phyloP scores from a whole-genome alignment of 2,888 invertebrate genomes.

The Dastarcus helophoroides region DNA sequence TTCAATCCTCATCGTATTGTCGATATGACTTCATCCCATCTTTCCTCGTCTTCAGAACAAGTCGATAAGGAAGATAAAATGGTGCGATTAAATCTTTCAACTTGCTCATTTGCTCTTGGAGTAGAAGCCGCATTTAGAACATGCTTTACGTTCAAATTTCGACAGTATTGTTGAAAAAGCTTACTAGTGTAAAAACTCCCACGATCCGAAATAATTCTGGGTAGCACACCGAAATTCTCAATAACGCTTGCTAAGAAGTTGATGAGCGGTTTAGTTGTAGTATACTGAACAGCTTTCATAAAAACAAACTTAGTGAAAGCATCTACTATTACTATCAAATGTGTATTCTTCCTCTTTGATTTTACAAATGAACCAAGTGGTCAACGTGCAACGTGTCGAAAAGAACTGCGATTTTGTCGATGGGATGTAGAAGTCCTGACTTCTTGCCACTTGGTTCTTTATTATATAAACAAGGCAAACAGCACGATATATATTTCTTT shows the following conservation, averaged over 20 bases:
- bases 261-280: slow-evolving; percentile 13
- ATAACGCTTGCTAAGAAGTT: slow-evolving; percentile 14
- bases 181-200: slow-evolving; percentile 6
- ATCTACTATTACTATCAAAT: slow-evolving; percentile 7
- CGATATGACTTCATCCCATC: slow-evolving; percentile 16
- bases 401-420: slow-evolving; percentile 15
- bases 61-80: slow-evolving; percentile 14
- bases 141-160: slow-evolving; percentile 12
- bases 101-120: slow-evolving; percentile 21
- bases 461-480: slow-evolving; percentile 22
- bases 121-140: slow-evolving; percentile 20
- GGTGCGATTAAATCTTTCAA: slow-evolving; percentile 16
- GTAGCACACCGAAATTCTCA: slow-evolving; percentile 3
- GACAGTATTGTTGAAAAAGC: slow-evolving; percentile 4
- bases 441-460: slow-evolving; percentile 19
- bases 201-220: slow-evolving; percentile 8
- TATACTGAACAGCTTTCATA: slow-evolving; percentile 12
- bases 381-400: slow-evolving; percentile 20
- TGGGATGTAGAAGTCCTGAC: slow-evolving; percentile 15
- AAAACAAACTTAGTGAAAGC: slow-evolving; percentile 8
- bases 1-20: slow-evolving; percentile 16
- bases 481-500: slow-evolving; percentile 20
- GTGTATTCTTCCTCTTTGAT: slow-evolving; percentile 9
- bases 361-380: slow-evolving; percentile 18
- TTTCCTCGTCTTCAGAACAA: slow-evolving; percentile 13